Evolutionary conservation across 2,888 invertebrate species (phyloP).

Genomic region (Catotricha subobsoleta): DNA sequence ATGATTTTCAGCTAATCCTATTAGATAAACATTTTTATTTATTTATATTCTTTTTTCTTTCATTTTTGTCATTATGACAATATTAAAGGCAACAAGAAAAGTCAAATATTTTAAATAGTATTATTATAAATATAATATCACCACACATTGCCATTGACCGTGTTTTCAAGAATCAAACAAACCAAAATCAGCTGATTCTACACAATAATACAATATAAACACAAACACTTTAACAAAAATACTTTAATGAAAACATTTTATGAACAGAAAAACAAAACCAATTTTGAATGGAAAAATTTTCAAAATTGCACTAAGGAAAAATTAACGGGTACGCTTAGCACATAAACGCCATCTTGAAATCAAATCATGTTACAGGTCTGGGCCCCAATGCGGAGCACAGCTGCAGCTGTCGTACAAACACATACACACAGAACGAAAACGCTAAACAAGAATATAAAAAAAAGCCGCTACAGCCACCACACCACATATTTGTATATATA

Average conservation of each 20-base stretch:
- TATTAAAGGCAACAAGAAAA: no score
- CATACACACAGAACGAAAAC: background rate
- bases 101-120: no score
- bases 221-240: background rate
- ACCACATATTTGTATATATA: background rate
- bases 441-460: background rate
- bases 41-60: no score
- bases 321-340: slow-evolving; percentile 7
- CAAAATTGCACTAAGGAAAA: slow-evolving; percentile 5
- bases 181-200: slow-evolving; percentile 1
- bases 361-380: slow-evolving; percentile 10
- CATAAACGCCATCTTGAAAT: slow-evolving; percentile 12
- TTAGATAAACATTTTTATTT: no score
- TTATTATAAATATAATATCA: background rate
- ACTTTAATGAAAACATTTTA: background rate
- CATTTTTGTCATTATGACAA: no score
- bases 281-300: background rate
- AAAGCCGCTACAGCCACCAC: slow-evolving; percentile 2
- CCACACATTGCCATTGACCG: slow-evolving; percentile 1
- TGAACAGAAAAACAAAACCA: background rate
- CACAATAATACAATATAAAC: no score
- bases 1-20: no score
- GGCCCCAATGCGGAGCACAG: slow-evolving; percentile 11
- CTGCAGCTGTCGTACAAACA: slow-evolving; percentile 7
- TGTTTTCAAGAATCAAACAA: background rate